phyloP scores from a whole-genome alignment of 2,888 invertebrate genomes.

The Pantelozetes paolii region DNA sequence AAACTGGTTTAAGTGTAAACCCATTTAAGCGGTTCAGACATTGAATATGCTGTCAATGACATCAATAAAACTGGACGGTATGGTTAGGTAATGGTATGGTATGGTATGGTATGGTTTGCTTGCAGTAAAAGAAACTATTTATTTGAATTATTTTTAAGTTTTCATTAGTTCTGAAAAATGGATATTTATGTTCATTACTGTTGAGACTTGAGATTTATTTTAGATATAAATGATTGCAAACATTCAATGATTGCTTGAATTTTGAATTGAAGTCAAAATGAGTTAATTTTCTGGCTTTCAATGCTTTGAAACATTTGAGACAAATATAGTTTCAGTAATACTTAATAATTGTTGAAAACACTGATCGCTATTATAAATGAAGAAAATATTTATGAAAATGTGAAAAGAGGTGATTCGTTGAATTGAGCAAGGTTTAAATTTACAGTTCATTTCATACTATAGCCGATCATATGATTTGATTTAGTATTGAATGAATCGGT shows the following conservation, averaged over 20 bases:
- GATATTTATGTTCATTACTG: no score
- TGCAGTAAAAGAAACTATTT: not conserved
- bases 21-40: not conserved
- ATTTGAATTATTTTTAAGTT: not conserved
- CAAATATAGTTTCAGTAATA: no score
- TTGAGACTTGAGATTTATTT: no score
- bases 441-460: not conserved
- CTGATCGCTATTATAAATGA: not conserved
- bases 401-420: constrained; percentile 22
- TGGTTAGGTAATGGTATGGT: not conserved
- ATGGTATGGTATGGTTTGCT: not conserved
- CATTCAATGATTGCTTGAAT: no score
- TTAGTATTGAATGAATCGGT: not conserved
- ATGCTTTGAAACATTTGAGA: no score
- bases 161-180: not conserved
- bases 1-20: constrained; percentile 16
- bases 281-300: no score
- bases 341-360: not conserved
- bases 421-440: constrained; percentile 22
- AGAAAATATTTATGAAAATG: not conserved
- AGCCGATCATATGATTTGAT: not conserved
- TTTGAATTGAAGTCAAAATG: not conserved
- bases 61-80: constrained; percentile 23
- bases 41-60: constrained; percentile 2
- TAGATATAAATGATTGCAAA: no score